Conservation (phyloP, 2,888 invertebrate genomes). For the Scotopteryx bipunctaria region DNA sequence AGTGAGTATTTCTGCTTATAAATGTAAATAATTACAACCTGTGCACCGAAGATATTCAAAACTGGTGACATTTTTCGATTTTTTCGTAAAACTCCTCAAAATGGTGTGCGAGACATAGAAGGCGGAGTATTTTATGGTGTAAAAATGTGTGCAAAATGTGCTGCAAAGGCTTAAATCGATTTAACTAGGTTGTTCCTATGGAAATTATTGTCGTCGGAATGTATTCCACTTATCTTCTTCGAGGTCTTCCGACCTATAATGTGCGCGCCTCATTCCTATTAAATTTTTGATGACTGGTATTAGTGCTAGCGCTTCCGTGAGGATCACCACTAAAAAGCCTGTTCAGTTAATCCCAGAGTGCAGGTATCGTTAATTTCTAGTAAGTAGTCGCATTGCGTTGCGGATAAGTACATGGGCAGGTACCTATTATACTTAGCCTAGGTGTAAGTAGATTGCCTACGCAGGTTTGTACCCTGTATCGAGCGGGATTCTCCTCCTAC, state of each 20-base stretch:
- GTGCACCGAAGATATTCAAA: slow-evolving; percentile 13
- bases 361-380: slow-evolving; percentile 51
- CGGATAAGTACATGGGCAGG: slow-evolving; percentile 4
- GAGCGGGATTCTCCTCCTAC: slow-evolving; percentile 17
- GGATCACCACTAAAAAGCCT: slow-evolving; percentile 68
- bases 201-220: slow-evolving; percentile 55
- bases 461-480: slow-evolving; percentile 10
- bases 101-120: slow-evolving; percentile 52
- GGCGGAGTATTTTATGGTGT: slow-evolving; percentile 50
- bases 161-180: slow-evolving; percentile 68
- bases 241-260: slow-evolving; percentile 37
- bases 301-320: slow-evolving; percentile 74
- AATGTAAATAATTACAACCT: slow-evolving; percentile 32
- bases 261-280: slow-evolving; percentile 41
- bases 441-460: too few species aligned
- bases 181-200: slow-evolving; percentile 71
- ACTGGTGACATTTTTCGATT: slow-evolving; percentile 17
- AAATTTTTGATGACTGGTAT: slow-evolving; percentile 76
- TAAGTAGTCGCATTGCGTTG: slow-evolving; percentile 34
- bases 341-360: slow-evolving; percentile 45
- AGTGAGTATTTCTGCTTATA: slow-evolving; percentile 69
- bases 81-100: slow-evolving; percentile 45
- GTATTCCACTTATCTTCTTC: slow-evolving; percentile 45
- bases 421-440: too few species aligned
- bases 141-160: slow-evolving; percentile 56